Base-by-base conservation (phyloP, 2,888 invertebrate species). In the Mycalesis mineus region DNA sequence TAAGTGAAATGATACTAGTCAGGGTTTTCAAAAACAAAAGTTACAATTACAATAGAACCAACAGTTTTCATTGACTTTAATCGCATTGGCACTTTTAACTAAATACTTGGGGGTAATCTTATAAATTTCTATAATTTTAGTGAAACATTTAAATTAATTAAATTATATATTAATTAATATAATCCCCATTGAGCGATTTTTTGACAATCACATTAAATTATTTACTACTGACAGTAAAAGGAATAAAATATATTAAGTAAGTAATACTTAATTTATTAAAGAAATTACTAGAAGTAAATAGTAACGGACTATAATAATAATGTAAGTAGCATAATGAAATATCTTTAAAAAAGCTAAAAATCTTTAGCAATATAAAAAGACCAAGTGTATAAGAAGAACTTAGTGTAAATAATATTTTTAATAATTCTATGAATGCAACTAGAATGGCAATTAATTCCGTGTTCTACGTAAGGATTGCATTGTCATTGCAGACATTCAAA, bases 1-100 rank as follows among this genome's bases (percentile, higher is more conserved):
- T 22, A 71, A 75, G 63, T 70, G 68, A 71, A 72, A 33, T 73
- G 73, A 80, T 75, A 74, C 64, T 75, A 73, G 75, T 81, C 77
- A 78, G 75, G 80, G 75, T 76, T 77, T 78, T 74, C 69, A 65
- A 67, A 71, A 63, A 69, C 22, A 58, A 37, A 63, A 69, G 11
- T 55, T 33, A 67, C 70, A 70, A 72, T 66, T 63, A 67, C 67
- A 69, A 58, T 65, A 63, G 49, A 63, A 55, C 61, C 57, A 62
- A 63, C 39, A 61, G 57, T 67, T 69, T 65, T 69, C 71, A 68
- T 68, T 69, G 68, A 68, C 57, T 55, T 42, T 55, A 22, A 57
- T 54, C 45, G 40, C 44, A 52, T 63, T 63, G 63, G 58, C 61
- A 63, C 61, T 49, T 39, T n/a, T 42, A 63, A 61, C 47, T 57